Base-by-base conservation (phyloP, 2,113 vertebrate species). In the Phyllostomus discolor region DNA sequence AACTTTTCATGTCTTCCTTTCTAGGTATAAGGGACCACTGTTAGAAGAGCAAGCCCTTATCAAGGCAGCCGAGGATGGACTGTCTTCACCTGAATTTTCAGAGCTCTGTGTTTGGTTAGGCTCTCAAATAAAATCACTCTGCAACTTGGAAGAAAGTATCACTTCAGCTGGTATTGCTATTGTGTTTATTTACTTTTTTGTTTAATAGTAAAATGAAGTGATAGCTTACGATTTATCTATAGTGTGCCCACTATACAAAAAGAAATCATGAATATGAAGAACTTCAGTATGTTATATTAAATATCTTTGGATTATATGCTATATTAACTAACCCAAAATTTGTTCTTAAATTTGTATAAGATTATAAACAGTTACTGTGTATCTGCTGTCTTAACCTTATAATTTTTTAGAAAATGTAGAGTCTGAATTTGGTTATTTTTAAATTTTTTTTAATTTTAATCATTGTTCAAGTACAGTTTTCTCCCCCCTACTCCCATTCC, bases 101-200 rank as follows among this genome's bases (percentile, higher is more conserved):
- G 98, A 99, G n/a, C 98, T 99, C 35, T 99, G 99, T 17, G 1
- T 98, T 97, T 99, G 99, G 99, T 97, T 99, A 76, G 97, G 98
- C 7, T 98, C 99, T 94, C 98, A 98, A 73, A 98, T 99, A 92
- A 98, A 99, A 75, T 97, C 98, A 5, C 97, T 99, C 26, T 98
- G 98, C 97, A 97, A 98, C 38, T 98, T 99, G 98, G 99, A 99
- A 98, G 99, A 99, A 97, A 99, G 98, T 97, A 98, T 99, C 59
- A 98, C 98, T 19, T 98, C 99, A 38, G 98, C 98, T 92, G 98
- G 98, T 99, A 98, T 85, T 81, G 76, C 5, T 15, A 76, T 38
- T 94, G 33, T n/a, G 14, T 81, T 96, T 79, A 16, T 86, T 64
- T 75, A 24, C 38, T 48, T 89, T 97, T 94, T 11, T 67, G 10